These are phyloP conservation scores for Pomatorhinus ruficollis DNA, from an alignment of 2,113 vertebrate genomes.

Conservation along the genomic window DNA sequence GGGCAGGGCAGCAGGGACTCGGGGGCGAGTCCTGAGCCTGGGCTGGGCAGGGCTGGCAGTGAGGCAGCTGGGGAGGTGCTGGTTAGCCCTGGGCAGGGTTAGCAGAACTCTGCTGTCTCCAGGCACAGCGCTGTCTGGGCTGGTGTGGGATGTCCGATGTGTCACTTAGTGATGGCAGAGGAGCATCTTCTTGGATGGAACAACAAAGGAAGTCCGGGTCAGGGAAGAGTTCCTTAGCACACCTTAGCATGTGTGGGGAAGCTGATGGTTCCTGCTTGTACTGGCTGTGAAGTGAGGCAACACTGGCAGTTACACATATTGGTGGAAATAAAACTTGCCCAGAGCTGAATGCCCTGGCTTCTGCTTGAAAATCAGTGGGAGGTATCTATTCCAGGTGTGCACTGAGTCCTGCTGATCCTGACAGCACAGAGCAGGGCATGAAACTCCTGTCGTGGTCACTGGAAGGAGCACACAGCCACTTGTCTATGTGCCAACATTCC, in stretches of 20 bases:
- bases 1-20: neutral
- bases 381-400: neutral
- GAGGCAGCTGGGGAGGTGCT: neutral
- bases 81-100: neutral
- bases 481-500: neutral
- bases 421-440: neutral
- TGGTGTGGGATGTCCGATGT: too few species aligned
- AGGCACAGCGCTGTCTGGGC: neutral
- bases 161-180: neutral
- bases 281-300: neutral
- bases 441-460: neutral
- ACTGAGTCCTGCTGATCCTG: neutral
- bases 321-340: neutral
- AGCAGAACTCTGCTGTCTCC: neutral
- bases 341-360: neutral
- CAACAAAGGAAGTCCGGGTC: neutral
- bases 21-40: rapidly evolving
- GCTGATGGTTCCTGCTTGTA: neutral
- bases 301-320: rapidly evolving
- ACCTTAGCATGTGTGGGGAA: neutral
- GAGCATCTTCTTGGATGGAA: neutral
- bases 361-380: neutral
- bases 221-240: neutral
- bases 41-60: neutral
- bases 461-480: neutral